A percentile compares a stretch with the other conserved stretches of the same genome.
Conservation (phyloP, 2,888 invertebrate species). For the Brachypalpus laphriformis region DNA sequence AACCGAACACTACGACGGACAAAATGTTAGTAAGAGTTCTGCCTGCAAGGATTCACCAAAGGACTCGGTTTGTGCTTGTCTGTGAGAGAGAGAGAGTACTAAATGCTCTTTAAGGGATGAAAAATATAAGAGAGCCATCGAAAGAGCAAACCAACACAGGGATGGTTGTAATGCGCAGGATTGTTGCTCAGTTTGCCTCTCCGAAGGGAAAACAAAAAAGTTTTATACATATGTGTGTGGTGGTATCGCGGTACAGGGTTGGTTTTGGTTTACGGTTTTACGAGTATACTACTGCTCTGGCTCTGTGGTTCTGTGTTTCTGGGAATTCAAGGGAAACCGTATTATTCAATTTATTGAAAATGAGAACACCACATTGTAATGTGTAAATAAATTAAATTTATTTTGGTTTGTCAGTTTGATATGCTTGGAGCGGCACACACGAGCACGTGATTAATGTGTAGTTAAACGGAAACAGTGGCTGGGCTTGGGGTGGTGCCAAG, state of each 20-base stretch:
- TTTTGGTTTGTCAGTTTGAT: constrained; percentile 73
- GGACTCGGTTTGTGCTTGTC: not conserved
- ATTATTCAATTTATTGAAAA: constrained; percentile 74
- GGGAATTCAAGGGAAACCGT: constrained; percentile 62
- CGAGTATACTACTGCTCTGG: constrained; percentile 18
- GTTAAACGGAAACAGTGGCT: constrained; percentile 70
- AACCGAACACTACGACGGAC: constrained; percentile 65
- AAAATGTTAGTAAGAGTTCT: constrained; percentile 68
- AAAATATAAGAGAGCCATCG: not conserved
- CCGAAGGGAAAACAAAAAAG: not conserved
- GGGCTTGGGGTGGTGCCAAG: constrained; percentile 2
- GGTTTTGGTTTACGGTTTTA: constrained; percentile 34
- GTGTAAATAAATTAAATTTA: constrained; percentile 74
- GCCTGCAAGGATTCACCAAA: constrained; percentile 44
- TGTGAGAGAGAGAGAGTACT: not conserved
- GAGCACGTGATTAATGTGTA: constrained; percentile 74
- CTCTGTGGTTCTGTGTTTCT: constrained; percentile 37
- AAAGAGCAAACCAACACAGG: constrained; percentile 12
- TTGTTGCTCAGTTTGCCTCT: not conserved
- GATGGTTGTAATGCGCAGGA: constrained; percentile 38
- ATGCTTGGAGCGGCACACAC: constrained; percentile 52
- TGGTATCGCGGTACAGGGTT: not conserved
- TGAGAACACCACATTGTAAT: constrained; percentile 74
- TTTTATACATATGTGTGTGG: not conserved
- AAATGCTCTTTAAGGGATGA: not conserved